These are phyloP conservation scores for Pangasius djambal DNA, from an alignment of 2,797 vertebrate genomes.

Conservation along the genomic window DNA sequence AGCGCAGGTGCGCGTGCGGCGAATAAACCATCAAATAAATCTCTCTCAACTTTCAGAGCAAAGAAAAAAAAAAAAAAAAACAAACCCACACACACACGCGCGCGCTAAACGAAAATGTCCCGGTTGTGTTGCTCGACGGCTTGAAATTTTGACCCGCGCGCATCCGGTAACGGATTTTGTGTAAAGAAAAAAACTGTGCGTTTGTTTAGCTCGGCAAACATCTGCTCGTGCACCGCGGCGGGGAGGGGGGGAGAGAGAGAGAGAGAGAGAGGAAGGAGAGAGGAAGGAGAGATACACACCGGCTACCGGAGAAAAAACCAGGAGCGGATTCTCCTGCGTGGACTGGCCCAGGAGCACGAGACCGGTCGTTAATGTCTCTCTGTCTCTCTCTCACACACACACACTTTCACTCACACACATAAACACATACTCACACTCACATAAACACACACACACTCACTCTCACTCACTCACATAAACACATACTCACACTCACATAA, in stretches of 20 bases:
- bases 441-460: not conserved
- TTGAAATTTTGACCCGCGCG: not conserved
- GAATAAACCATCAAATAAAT: not conserved
- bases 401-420: not conserved
- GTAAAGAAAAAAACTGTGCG: conserved; percentile 42
- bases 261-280: conserved; percentile 5
- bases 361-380: not conserved
- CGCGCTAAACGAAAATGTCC: not conserved
- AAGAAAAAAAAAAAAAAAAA: not conserved
- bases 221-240: conserved; percentile 81
- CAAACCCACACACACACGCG: too few relatives aligned
- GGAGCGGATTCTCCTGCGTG: conserved; percentile 69
- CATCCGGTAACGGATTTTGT: not conserved
- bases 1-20: conserved; percentile 28
- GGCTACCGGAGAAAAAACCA: conserved; percentile 73
- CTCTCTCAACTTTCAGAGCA: conserved; percentile 11
- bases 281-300: conserved; percentile 47
- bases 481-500: not conserved
- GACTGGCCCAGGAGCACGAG: conserved; percentile 58
- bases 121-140: not conserved
- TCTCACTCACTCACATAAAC: not conserved
- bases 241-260: not conserved
- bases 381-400: not conserved
- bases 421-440: not conserved
- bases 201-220: conserved; percentile 71